These are phyloP conservation scores for Andinoacara biseriatus DNA, from an alignment of 2,113 vertebrate genomes.

Conservation along the genomic window DNA sequence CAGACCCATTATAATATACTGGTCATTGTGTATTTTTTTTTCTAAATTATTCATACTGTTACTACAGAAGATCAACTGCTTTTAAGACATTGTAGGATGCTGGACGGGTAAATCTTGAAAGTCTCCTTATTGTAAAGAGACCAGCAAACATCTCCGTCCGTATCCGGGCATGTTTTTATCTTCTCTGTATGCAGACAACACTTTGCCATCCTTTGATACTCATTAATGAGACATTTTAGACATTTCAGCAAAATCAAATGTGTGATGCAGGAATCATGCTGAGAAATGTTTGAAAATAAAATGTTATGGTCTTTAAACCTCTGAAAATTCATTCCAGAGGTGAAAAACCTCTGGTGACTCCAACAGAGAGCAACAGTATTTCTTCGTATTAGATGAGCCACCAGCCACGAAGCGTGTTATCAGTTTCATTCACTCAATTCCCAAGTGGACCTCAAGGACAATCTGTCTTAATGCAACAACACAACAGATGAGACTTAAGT, in stretches of 20 bases:
- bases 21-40: not conserved
- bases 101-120: not conserved
- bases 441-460: not conserved
- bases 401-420: not conserved
- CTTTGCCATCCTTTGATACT: not conserved
- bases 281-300: not conserved
- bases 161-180: not conserved
- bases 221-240: not conserved
- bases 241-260: not conserved
- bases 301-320: too few relatives aligned
- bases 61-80: not conserved
- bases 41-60: not conserved
- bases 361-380: not conserved
- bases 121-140: not conserved
- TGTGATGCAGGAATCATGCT: not conserved
- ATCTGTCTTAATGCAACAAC: not conserved
- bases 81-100: not conserved
- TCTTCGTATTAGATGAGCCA: not conserved
- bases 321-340: too few relatives aligned
- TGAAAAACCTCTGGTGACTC: not conserved
- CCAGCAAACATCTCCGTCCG: not conserved
- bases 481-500: not conserved
- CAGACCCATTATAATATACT: conserved; percentile 22
- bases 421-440: not conserved
- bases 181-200: not conserved